Evolutionary conservation across 2,888 invertebrate genomes (phyloP).

Genomic region (Phortica okadai): DNA sequence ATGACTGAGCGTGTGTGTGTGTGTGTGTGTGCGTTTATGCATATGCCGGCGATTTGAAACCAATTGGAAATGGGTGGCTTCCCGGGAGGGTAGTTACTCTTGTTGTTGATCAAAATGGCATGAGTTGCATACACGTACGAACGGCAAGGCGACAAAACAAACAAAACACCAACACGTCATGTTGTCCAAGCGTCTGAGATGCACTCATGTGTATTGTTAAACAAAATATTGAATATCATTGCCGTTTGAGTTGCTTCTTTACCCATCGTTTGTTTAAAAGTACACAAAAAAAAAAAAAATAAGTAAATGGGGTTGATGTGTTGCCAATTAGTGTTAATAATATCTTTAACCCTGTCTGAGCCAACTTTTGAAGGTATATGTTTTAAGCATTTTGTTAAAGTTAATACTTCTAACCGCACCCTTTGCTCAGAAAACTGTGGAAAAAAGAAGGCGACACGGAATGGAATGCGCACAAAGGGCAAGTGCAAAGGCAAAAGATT

Average conservation of each 20-base stretch:
- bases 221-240: slow-evolving; percentile 17
- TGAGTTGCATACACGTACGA: neutral
- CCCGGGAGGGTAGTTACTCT: neutral
- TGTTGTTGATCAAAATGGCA: neutral
- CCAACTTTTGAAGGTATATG: neutral
- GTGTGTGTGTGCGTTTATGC: neutral
- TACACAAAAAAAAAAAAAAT: neutral
- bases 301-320: neutral
- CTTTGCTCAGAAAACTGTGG: neutral
- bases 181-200: slow-evolving; percentile 7
- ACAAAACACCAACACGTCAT: neutral
- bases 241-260: neutral
- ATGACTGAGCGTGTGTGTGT: neutral
- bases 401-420: neutral
- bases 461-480: slow-evolving; percentile 2
- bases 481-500: slow-evolving; percentile 11
- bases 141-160: neutral
- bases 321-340: slow-evolving; percentile 22
- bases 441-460: neutral
- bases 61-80: slow-evolving; percentile 13
- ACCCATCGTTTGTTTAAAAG: neutral
- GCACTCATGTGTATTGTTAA: neutral
- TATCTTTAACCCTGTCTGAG: neutral
- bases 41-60: slow-evolving; percentile 25
- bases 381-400: neutral